Percentiles rank a stretch among this genome's conserved stretches.
Conservation (phyloP, 2,888 invertebrate genomes). For the Osmoderma eremita region DNA sequence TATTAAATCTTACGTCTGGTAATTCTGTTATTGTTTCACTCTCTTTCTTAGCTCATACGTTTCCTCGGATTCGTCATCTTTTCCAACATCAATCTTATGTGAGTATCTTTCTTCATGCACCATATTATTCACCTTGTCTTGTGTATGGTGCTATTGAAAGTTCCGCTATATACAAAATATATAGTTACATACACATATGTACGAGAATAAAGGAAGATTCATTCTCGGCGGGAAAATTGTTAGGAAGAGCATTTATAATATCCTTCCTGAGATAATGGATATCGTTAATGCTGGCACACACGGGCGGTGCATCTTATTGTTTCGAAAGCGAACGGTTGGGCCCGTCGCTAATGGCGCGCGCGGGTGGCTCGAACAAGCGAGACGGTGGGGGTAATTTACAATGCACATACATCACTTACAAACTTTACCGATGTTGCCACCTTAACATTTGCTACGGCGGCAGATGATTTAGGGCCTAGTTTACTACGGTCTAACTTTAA, state of each 20-base stretch:
- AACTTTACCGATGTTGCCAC: slow-evolving; percentile 57
- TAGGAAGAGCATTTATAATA: slow-evolving; percentile 53
- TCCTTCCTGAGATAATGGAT: slow-evolving; percentile 53
- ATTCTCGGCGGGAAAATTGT: slow-evolving; percentile 49
- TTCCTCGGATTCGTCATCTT: slow-evolving; percentile 8
- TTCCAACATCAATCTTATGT: no score
- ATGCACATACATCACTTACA: slow-evolving; percentile 58
- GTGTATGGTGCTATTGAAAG: slow-evolving; percentile 51
- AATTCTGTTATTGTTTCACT: slow-evolving; percentile 14
- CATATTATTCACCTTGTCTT: slow-evolving; percentile 43
- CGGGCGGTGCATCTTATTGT: slow-evolving; percentile 52
- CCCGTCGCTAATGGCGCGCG: slow-evolving; percentile 30
- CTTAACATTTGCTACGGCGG: slow-evolving; percentile 51
- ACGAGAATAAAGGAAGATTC: slow-evolving; percentile 48
- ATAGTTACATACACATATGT: slow-evolving; percentile 44
- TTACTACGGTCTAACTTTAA: slow-evolving; percentile 52
- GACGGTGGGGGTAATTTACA: slow-evolving; percentile 54
- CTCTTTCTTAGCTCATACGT: not conserved
- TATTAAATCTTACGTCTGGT: slow-evolving; percentile 62
- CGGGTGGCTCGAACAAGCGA: slow-evolving; percentile 1
- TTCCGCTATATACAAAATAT: slow-evolving; percentile 44
- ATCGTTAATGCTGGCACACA: slow-evolving; percentile 52
- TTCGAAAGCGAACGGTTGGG: slow-evolving; percentile 48
- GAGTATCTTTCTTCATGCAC: slow-evolving; percentile 1
- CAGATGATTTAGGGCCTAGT: slow-evolving; percentile 54